A percentile compares a stretch with the other conserved stretches of the same genome.
Conservation (phyloP, 2,888 invertebrate species). For the Fissipunctia ypsillon region DNA sequence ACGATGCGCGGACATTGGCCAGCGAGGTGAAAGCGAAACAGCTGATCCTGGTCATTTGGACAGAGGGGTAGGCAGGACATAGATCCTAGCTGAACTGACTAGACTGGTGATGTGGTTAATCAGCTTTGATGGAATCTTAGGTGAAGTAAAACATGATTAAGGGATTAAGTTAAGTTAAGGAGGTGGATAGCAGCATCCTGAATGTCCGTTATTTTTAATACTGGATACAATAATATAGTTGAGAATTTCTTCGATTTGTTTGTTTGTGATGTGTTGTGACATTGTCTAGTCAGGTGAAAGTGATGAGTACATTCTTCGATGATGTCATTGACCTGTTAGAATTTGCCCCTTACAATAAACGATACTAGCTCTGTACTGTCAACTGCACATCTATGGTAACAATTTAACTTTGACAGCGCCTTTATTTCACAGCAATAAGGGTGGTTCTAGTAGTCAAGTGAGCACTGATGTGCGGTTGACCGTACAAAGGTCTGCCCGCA, state of each 20-base stretch:
- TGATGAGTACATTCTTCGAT: constrained; percentile 22
- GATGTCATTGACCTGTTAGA: constrained; percentile 38
- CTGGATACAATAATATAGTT: not conserved
- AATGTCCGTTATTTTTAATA: not conserved
- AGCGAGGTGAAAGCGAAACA: constrained; percentile 72
- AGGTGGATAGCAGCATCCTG: too few relatives aligned
- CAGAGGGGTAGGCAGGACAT: constrained; percentile 21
- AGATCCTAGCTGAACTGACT: not conserved
- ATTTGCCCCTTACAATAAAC: constrained; percentile 33
- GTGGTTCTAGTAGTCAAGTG: not conserved
- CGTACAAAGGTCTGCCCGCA: constrained; percentile 36
- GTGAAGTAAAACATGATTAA: not conserved
- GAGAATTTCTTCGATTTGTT: not conserved
- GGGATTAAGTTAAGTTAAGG: not conserved
- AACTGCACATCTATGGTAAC: not conserved
- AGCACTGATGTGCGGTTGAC: not conserved
- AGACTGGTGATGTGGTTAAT: not conserved
- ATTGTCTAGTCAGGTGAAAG: constrained; percentile 45
- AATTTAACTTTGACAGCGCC: not conserved
- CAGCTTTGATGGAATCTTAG: not conserved
- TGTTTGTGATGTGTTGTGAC: constrained; percentile 29
- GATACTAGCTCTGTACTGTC: not conserved
- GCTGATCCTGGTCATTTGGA: constrained; percentile 63
- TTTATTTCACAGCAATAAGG: constrained; percentile 23
- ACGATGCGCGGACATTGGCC: constrained; percentile 73